Percentiles rank a stretch among this genome's conserved stretches.
phyloP scores from a whole-genome alignment of 2,888 invertebrate genomes.

The Melanotus villosus region DNA sequence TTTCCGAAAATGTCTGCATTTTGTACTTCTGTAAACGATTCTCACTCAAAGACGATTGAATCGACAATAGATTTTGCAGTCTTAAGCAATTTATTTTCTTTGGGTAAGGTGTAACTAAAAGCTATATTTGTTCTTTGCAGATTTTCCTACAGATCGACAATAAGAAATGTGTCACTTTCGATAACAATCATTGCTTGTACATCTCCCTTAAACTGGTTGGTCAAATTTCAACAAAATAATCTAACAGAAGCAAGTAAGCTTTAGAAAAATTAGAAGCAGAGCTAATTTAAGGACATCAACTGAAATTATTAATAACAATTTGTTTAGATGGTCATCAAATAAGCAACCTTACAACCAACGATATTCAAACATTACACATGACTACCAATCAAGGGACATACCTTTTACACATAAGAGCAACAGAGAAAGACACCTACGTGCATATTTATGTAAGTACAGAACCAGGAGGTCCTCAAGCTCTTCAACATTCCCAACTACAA shows the following conservation, averaged over 20 bases:
- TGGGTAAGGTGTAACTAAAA: too few relatives aligned
- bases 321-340: conserved; percentile 12
- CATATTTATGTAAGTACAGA: conserved; percentile 66
- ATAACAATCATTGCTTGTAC: conserved; percentile 56
- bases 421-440: conserved; percentile 58
- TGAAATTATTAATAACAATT: too few relatives aligned
- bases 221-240: conserved; percentile 46
- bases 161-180: conserved; percentile 52
- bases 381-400: conserved; percentile 50
- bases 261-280: background rate
- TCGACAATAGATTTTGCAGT: too few relatives aligned
- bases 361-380: conserved; percentile 53
- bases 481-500: conserved; percentile 53
- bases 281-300: too few relatives aligned
- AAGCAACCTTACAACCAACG: conserved; percentile 38
- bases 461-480: conserved; percentile 62
- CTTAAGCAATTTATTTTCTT: too few relatives aligned
- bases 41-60: too few relatives aligned
- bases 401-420: conserved; percentile 51
- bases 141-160: conserved; percentile 42
- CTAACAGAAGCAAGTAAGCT: conserved; percentile 41
- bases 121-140: conserved; percentile 48
- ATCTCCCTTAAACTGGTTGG: conserved; percentile 55
- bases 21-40: too few relatives aligned
- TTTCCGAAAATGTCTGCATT: too few relatives aligned